phyloP scores from a whole-genome alignment of 2,113 vertebrate genomes.

The Proterorhinus semilunaris region DNA sequence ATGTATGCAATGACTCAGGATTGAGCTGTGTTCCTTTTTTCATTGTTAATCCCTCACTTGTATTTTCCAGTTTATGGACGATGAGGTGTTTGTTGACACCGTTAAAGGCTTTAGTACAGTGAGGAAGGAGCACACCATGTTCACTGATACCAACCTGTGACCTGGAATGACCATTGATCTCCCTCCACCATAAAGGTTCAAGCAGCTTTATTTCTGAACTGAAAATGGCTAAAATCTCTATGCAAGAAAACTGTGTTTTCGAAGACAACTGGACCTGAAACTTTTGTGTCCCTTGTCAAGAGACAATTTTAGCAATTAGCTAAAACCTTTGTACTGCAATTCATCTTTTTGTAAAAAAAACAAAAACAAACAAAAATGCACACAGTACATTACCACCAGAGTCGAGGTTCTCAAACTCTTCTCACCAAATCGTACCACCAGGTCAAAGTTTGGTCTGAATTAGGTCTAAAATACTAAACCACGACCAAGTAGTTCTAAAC shows the following conservation, averaged over 20 bases:
- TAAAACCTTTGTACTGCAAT: too few relatives aligned
- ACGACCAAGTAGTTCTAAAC: too few relatives aligned
- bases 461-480: too few relatives aligned
- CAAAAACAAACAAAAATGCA: too few relatives aligned
- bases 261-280: not conserved
- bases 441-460: too few relatives aligned
- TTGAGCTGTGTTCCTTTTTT: not conserved
- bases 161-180: conserved; percentile 9
- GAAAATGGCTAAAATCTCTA: not conserved
- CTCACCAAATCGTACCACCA: too few relatives aligned
- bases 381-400: too few relatives aligned
- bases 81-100: conserved; percentile 90
- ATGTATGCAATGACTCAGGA: not conserved
- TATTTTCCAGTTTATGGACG: conserved; percentile 82
- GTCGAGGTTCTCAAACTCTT: too few relatives aligned
- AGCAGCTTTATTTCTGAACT: not conserved
- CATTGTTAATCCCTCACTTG: not conserved
- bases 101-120: conserved; percentile 97
- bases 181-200: not conserved
- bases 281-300: not conserved
- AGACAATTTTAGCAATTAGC: not conserved
- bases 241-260: not conserved
- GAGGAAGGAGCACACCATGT: conserved; percentile 94
- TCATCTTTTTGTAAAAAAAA: not conserved
- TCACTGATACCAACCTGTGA: conserved; percentile 92